Conservation (phyloP, 2,797 vertebrate species). For the Mionectes olivaceus region DNA sequence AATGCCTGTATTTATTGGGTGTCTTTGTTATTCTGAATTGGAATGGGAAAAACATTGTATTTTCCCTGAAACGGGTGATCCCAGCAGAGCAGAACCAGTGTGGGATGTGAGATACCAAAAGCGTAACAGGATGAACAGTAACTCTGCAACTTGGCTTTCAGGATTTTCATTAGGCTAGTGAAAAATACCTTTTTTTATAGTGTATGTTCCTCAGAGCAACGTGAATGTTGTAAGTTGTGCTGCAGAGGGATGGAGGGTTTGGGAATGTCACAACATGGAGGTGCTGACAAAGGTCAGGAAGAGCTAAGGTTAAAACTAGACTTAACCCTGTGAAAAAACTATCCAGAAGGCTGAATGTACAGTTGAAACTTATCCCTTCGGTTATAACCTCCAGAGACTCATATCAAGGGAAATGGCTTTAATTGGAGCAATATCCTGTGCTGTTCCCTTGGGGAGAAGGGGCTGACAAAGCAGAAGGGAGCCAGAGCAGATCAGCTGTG, state of each 20-base stretch:
- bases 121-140: not conserved
- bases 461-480: not conserved
- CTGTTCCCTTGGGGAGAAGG: not conserved
- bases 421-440: not conserved
- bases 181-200: not conserved
- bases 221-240: fast-evolving
- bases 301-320: not conserved
- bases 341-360: not conserved
- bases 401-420: not conserved
- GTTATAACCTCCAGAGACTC: not conserved
- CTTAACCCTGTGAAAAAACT: not conserved
- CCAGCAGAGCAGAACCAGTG: not conserved
- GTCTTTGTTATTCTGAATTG: not conserved
- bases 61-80: not conserved
- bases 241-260: not conserved
- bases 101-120: fast-evolving
- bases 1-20: not conserved
- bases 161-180: not conserved
- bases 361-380: not conserved
- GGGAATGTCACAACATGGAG: fast-evolving
- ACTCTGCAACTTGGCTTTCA: not conserved
- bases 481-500: not conserved
- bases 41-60: not conserved
- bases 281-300: not conserved
- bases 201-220: not conserved